Evolutionary conservation across 2,113 vertebrate species (phyloP).

Genomic region (Phaetusa simplex): DNA sequence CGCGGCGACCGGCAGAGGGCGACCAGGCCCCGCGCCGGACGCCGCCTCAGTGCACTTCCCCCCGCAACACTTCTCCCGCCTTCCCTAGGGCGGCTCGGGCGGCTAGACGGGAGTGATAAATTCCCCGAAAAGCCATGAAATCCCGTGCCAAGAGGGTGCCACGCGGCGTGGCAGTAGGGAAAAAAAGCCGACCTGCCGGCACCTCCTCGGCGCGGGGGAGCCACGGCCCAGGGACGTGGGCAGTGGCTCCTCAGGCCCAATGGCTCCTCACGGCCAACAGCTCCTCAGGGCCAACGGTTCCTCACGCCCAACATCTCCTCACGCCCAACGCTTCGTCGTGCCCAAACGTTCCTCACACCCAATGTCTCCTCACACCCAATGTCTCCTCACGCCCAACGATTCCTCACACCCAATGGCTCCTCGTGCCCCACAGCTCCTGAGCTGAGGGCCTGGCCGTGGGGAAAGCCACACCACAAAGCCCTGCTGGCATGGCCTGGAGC

Average conservation of each 20-base stretch:
- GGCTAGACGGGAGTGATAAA: fast-evolving
- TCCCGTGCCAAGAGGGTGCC: not conserved
- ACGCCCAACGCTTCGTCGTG: no score
- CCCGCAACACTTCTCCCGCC: no score
- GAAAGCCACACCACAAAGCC: not conserved
- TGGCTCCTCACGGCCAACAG: no score
- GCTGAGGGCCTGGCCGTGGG: not conserved
- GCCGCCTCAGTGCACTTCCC: no score
- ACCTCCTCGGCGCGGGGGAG: not conserved
- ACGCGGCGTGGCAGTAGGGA: fast-evolving
- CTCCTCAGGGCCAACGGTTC: no score
- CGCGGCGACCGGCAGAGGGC: not conserved
- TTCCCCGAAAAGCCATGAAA: no score
- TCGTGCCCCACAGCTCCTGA: no score
- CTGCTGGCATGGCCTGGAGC: not conserved
- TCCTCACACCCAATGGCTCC: no score
- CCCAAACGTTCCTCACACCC: not conserved
- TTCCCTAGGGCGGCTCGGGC: no score
- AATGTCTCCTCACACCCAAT: not conserved
- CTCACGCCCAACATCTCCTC: no score
- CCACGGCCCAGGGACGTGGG: no score
- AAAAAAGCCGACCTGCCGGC: not conserved
- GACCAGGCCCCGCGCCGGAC: not conserved
- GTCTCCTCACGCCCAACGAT: not conserved
- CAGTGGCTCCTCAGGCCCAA: no score